Base-by-base conservation (phyloP, 2,113 vertebrate species). In the Ivindomyrus marchei region DNA sequence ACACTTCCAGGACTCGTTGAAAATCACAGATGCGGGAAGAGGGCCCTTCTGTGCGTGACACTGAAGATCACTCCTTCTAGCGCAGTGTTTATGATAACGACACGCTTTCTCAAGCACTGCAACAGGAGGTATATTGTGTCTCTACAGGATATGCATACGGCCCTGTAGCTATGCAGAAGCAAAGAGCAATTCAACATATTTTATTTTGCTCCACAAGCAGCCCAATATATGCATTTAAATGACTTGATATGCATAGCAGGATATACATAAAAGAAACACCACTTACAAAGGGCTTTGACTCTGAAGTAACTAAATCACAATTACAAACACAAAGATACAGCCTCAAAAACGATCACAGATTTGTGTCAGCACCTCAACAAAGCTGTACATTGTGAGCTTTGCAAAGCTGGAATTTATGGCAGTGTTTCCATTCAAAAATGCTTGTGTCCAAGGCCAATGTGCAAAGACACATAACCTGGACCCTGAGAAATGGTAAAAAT, bases 1-100 rank as follows among this genome's bases (percentile, higher is more conserved):
- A 83, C 74, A 84, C 52, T 90, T 90, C 50, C 50, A 53, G 52
- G 39, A 46, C 74, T 45, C 53, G 36, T 70, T 36, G 50, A 90
- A 77, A 74, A 74, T 58, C 58, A 62, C 80, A 62, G 89, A 89
- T 45, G 84, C 84, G 27, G 80, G 83, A 56, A 86, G 27, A 89
- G 45, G 39, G 70, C 70, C 88, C 27, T 89, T 52, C 49, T 39
- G 15, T 56, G 36, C 36, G 36, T n/a, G 74, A 31, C 49, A 39
- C 50, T 45, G 77, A 52, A 89, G 31, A 83, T 53, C 53, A 52
- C 53, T 70, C 83, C 66, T 31, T 90, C 89, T 70, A 31, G 49
- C 17, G 6, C 36, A 83, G 27, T 84, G 74, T 84, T 66, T 46
- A 47, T 74, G 46, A 47, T n/a, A 74, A 47, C 45, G 24, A 47